phyloP scores from a whole-genome alignment of 2,113 vertebrate genomes.

The Petaurus breviceps region DNA sequence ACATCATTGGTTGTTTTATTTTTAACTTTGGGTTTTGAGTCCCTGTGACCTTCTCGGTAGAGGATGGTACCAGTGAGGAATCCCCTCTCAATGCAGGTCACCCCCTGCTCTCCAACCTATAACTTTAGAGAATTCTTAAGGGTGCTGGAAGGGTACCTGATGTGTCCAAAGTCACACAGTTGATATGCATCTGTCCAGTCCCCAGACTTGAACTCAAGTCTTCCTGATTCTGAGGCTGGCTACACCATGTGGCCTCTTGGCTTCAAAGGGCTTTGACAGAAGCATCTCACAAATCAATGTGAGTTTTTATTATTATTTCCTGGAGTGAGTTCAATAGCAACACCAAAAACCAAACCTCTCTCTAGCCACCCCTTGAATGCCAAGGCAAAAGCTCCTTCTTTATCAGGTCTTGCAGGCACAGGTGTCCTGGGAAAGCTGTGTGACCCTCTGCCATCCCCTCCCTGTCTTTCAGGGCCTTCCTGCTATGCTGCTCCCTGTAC shows the following conservation, averaged over 20 bases:
- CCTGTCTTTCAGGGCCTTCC: conserved; percentile 81
- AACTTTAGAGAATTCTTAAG: neutral
- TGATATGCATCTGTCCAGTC: neutral
- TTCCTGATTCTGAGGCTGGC: neutral
- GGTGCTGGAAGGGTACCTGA: neutral
- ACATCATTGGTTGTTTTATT: neutral
- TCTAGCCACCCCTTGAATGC: neutral
- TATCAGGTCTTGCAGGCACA: neutral
- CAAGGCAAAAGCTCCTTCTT: neutral
- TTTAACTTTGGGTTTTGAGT: neutral
- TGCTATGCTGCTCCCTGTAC: conserved; percentile 80
- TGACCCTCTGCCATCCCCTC: neutral
- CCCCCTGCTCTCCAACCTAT: no score
- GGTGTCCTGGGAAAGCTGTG: neutral
- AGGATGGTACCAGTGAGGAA: neutral
- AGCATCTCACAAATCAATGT: neutral
- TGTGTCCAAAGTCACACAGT: neutral
- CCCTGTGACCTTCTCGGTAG: no score
- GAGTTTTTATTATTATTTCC: neutral
- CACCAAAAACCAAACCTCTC: neutral
- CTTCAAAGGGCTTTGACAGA: neutral
- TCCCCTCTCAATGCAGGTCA: neutral
- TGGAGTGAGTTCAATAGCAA: neutral
- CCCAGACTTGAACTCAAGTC: conserved; percentile 33
- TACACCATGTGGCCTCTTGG: neutral